Conservation (phyloP, 2,888 invertebrate genomes). For the Campopleginae sp. region DNA sequence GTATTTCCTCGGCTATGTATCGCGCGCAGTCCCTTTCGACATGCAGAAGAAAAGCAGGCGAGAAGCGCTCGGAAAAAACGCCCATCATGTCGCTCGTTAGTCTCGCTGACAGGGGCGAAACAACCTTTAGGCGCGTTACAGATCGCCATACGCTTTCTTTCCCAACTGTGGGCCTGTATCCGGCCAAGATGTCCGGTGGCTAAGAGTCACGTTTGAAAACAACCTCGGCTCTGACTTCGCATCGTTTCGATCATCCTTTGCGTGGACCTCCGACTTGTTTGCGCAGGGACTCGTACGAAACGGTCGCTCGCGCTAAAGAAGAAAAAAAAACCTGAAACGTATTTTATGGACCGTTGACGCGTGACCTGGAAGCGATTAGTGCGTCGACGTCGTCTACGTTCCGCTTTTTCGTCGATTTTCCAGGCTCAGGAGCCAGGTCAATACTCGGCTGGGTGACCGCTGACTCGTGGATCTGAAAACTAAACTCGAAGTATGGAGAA, state of each 20-base stretch:
- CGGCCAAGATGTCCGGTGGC: slow-evolving; percentile 57
- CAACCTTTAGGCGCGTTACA: slow-evolving; percentile 28
- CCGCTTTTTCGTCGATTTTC: no score
- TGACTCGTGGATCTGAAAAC: not conserved
- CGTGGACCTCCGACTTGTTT: slow-evolving; percentile 44
- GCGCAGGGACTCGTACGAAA: slow-evolving; percentile 19
- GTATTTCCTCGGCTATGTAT: slow-evolving; percentile 13
- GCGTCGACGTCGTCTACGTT: no score
- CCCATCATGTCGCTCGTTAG: slow-evolving; percentile 57
- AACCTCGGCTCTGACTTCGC: slow-evolving; percentile 28
- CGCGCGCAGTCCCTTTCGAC: slow-evolving; percentile 4
- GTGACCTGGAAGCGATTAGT: not conserved
- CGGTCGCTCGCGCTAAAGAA: slow-evolving; percentile 1
- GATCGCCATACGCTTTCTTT: slow-evolving; percentile 47
- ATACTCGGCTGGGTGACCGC: no score
- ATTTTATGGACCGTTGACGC: slow-evolving; percentile 30
- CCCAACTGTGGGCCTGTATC: slow-evolving; percentile 49
- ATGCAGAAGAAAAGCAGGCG: slow-evolving; percentile 28
- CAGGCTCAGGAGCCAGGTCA: no score
- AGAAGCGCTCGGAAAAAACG: slow-evolving; percentile 37
- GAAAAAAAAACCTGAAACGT: slow-evolving; percentile 23
- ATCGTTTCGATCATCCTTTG: slow-evolving; percentile 28
- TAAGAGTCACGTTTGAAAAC: slow-evolving; percentile 50
- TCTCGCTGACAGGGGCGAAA: slow-evolving; percentile 54
- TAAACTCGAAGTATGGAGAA: not conserved